phyloP scores from a whole-genome alignment of 2,888 invertebrate genomes.

The Thumatha senex region DNA sequence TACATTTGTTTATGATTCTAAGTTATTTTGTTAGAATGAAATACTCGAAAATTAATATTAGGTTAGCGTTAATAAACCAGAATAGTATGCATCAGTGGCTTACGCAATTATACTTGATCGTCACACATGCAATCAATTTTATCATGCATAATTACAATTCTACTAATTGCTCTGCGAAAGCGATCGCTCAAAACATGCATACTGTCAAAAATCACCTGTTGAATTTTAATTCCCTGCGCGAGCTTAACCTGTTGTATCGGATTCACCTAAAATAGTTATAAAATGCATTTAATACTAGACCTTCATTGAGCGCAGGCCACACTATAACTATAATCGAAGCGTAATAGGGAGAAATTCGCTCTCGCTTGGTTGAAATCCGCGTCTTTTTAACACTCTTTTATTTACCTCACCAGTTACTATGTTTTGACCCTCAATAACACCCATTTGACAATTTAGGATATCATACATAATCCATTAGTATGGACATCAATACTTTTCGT shows the following conservation, averaged over 20 bases:
- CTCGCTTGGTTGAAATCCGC: too few species aligned
- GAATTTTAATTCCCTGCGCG: constrained; percentile 76
- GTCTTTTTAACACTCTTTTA: too few species aligned
- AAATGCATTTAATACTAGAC: constrained; percentile 20
- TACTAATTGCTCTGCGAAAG: constrained; percentile 15
- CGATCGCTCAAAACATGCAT: constrained; percentile 47
- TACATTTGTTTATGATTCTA: too few species aligned
- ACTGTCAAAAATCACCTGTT: constrained; percentile 67
- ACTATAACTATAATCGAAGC: too few species aligned
- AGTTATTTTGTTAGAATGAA: not conserved
- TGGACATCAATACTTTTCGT: too few species aligned
- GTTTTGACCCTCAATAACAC: too few species aligned
- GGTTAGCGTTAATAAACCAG: not conserved
- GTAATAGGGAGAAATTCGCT: too few species aligned
- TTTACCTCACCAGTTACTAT: too few species aligned
- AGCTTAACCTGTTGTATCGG: constrained; percentile 77
- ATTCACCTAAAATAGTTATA: constrained; percentile 71
- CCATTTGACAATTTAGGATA: too few species aligned
- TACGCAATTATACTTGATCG: constrained; percentile 2
- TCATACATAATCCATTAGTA: too few species aligned
- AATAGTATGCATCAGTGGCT: constrained; percentile 3
- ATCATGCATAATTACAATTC: constrained; percentile 8
- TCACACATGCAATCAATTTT: constrained; percentile 29
- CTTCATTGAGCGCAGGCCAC: too few species aligned
- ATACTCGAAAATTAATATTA: not conserved